A percentile compares a stretch with the other conserved stretches of the same genome.
Evolutionary conservation across 2,888 invertebrate genomes (phyloP).

Genomic region (Sinodicranocentrus sp.): DNA sequence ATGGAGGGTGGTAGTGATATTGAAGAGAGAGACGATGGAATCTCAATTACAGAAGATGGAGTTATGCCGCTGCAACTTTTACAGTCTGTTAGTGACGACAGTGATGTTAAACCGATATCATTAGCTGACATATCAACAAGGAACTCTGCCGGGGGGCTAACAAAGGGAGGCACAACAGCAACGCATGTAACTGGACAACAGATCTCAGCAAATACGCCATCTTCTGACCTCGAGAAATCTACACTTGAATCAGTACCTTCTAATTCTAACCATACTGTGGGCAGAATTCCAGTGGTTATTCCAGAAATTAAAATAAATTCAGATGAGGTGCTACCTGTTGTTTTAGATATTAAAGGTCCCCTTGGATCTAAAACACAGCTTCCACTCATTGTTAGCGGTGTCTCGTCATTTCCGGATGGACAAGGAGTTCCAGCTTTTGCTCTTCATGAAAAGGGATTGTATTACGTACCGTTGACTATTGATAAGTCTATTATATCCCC

Average conservation of each 20-base stretch:
- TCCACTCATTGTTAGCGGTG: conserved; percentile 27
- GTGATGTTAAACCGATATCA: no score
- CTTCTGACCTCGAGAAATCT: no score
- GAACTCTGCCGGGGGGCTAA: no score
- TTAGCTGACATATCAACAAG: no score
- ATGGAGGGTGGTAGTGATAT: conserved; percentile 43
- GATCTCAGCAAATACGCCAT: no score
- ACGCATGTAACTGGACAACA: no score
- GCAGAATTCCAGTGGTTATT: no score
- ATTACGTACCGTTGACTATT: conserved; percentile 91
- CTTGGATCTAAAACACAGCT: conserved; percentile 2
- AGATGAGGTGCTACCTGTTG: conserved; percentile 49
- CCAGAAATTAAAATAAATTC: conserved; percentile 53
- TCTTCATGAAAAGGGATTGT: conserved; percentile 91
- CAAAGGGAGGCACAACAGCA: no score
- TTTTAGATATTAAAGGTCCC: conserved; percentile 36
- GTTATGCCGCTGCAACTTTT: neutral
- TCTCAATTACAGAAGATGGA: conserved; percentile 47
- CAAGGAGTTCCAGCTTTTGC: conserved; percentile 92
- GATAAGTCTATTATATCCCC: conserved; percentile 87
- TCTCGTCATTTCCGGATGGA: neutral
- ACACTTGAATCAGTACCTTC: no score
- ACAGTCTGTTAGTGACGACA: no score
- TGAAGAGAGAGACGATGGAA: conserved; percentile 52
- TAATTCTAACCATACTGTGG: no score